A percentile compares a stretch with the other conserved stretches of the same genome.
Conservation (phyloP, 1,140 invertebrate genomes). For the Leptestheria dahalacensis region DNA sequence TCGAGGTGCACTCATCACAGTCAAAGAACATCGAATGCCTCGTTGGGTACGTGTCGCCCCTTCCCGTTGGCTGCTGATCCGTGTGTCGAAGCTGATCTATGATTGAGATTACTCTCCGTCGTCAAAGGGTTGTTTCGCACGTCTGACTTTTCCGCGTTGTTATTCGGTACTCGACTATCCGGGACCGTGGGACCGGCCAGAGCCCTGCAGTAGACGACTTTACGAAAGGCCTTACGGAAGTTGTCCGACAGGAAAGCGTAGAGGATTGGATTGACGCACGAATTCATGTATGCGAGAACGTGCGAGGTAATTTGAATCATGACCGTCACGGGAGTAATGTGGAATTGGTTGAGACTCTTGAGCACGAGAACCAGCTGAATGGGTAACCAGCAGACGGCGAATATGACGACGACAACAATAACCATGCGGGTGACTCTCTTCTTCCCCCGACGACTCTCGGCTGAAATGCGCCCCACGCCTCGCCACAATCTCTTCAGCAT, state of each 20-base stretch:
- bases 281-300: conserved; percentile 87
- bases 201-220: conserved; percentile 38
- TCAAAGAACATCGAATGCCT: background rate
- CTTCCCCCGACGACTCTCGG: conserved; percentile 61
- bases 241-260: conserved; percentile 82
- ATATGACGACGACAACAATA: conserved; percentile 81
- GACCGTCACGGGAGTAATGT: conserved; percentile 34
- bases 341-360: conserved; percentile 55
- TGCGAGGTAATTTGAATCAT: conserved; percentile 70
- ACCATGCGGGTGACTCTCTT: conserved; percentile 85
- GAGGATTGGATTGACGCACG: conserved; percentile 84
- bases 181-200: background rate
- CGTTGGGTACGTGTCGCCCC: background rate
- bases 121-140: background rate
- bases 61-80: too few relatives aligned
- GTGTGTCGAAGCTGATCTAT: background rate
- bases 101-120: background rate
- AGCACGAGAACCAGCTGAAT: conserved; percentile 67
- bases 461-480: conserved; percentile 48
- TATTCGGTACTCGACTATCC: background rate
- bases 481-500: conserved; percentile 81
- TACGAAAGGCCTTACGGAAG: conserved; percentile 65
- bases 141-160: background rate
- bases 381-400: conserved; percentile 89
- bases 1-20: background rate